A percentile compares a stretch with the other conserved stretches of the same genome.
phyloP scores from a whole-genome alignment of 2,888 invertebrate species.

The Drosophila falleni region DNA sequence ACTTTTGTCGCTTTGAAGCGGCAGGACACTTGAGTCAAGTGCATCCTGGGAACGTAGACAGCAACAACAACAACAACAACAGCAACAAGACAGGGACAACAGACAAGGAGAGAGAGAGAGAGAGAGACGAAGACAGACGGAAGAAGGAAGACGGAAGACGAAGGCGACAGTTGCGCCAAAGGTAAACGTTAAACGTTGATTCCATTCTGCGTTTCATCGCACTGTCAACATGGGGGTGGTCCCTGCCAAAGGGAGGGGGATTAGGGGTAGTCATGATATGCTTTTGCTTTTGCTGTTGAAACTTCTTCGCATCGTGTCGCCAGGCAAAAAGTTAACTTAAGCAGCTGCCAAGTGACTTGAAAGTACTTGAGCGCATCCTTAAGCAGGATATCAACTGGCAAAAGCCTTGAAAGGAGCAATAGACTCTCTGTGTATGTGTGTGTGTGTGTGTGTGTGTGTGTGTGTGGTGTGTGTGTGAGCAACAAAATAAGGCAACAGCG shows the following conservation, averaged over 20 bases:
- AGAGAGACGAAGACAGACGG: background rate
- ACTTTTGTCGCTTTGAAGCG: slow-evolving; percentile 73
- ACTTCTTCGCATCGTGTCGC: slow-evolving; percentile 15
- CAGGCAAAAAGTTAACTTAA: slow-evolving; percentile 77
- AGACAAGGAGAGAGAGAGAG: background rate
- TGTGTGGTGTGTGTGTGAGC: slow-evolving; percentile 27
- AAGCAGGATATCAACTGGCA: slow-evolving; percentile 82
- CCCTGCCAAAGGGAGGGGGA: background rate
- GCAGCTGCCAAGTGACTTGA: slow-evolving; percentile 81
- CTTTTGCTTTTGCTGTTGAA: slow-evolving; percentile 8
- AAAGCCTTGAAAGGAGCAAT: slow-evolving; percentile 72
- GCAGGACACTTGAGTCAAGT: slow-evolving; percentile 71
- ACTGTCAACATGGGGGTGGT: slow-evolving; percentile 57
- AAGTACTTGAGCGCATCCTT: slow-evolving; percentile 82
- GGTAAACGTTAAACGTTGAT: slow-evolving; percentile 47
- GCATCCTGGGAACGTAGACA: slow-evolving; percentile 41
- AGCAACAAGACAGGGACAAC: background rate
- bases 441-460: slow-evolving; percentile 45
- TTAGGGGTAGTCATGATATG: slow-evolving; percentile 19
- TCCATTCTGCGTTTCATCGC: slow-evolving; percentile 48
- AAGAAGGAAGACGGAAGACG: background rate
- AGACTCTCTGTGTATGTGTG: slow-evolving; percentile 25
- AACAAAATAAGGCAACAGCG: slow-evolving; percentile 35
- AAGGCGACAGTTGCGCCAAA: slow-evolving; percentile 3
- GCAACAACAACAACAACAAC: background rate